Evolutionary conservation across 2,113 vertebrate species (phyloP), one percentile per base, ranked within the genome.

Genomic region (Gnathonemus echidnorhynchus): DNA sequence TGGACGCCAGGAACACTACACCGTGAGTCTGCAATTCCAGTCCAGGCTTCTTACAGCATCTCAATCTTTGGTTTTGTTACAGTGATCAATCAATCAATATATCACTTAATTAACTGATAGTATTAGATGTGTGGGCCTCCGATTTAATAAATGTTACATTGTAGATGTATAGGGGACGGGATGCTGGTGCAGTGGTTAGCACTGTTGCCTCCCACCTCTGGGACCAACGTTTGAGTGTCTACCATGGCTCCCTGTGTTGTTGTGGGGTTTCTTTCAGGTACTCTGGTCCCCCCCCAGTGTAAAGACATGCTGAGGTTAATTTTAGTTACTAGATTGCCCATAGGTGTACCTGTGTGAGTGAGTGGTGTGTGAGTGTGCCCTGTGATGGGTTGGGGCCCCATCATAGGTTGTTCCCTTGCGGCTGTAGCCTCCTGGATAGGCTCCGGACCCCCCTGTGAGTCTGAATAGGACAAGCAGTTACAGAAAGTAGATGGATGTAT

Each of bases 1-100:
- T 8, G 74, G 94, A 35, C 52, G 89, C 15, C 94, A 93, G 80
- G 96, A 95, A 91, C 92, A 39, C 3, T 97, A 96, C 92, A 93
- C 91, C 87, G 96, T 96, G 92, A 94, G 92, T 89, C 83, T 74
- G 15, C 17, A 58, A 49, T 85, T 10, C 1, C n/a, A 52, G 49
- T 15, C 11, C 21, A 24, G 3, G 21, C 27, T 52, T 19, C 8
- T 10, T 80, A 42, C 21, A 46, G 24, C 15, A 35, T 74, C 21
- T 89, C 4, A 24, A 24, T 8, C 1, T 31, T 39, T 45, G 10
- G 3, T 50, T 77, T 39, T 39, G 31, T 24, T 19, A 42, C 19
- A 46, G 11, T 83, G 35, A 62, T 62, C 56, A 62, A 62, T n/a
- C 24, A 62, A 62, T 62, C 56, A 62, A 62, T 62, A 62, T 24